Conservation (phyloP, 1,140 invertebrate species). For the Drosophila tropicalis region DNA sequence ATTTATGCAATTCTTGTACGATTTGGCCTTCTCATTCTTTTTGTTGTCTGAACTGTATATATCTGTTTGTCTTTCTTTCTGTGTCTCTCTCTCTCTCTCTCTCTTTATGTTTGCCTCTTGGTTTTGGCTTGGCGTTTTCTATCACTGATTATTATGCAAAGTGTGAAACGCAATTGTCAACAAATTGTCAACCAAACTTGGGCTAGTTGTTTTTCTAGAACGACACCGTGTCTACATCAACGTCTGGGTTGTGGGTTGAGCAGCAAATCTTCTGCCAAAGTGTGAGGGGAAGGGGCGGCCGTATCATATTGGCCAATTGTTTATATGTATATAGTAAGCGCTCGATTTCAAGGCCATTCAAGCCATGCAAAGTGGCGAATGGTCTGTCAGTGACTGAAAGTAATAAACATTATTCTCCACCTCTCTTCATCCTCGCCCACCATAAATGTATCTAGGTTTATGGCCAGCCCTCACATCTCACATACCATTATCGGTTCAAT, state of each 20-base stretch:
- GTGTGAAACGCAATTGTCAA: slow-evolving; percentile 63
- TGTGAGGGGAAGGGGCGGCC: not conserved
- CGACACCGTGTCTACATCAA: slow-evolving; percentile 15
- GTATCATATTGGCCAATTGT: slow-evolving; percentile 6
- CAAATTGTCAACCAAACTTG: slow-evolving; percentile 75
- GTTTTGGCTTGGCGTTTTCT: slow-evolving; percentile 19
- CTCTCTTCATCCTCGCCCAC: not conserved
- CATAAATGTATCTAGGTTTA: not conserved
- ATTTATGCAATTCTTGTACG: slow-evolving; percentile 5
- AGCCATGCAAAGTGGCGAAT: not conserved
- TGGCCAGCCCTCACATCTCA: not conserved
- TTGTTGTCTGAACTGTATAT: not conserved
- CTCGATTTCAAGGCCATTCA: slow-evolving; percentile 1
- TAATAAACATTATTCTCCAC: not conserved
- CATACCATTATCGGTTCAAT: not conserved
- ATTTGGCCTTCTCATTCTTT: not conserved
- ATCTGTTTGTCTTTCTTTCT: not conserved
- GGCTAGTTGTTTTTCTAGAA: slow-evolving; percentile 56
- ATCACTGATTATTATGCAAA: slow-evolving; percentile 69
- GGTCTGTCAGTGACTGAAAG: not conserved
- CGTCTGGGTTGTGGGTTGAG: not conserved
- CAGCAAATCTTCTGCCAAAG: not conserved
- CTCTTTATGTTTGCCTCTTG: slow-evolving; percentile 1
- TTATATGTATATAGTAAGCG: slow-evolving; percentile 2
- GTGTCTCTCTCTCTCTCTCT: slow-evolving; percentile 14